These are phyloP conservation scores for Fragum whitleyi DNA, from an alignment of 2,888 invertebrate species.

Conservation along the genomic window DNA sequence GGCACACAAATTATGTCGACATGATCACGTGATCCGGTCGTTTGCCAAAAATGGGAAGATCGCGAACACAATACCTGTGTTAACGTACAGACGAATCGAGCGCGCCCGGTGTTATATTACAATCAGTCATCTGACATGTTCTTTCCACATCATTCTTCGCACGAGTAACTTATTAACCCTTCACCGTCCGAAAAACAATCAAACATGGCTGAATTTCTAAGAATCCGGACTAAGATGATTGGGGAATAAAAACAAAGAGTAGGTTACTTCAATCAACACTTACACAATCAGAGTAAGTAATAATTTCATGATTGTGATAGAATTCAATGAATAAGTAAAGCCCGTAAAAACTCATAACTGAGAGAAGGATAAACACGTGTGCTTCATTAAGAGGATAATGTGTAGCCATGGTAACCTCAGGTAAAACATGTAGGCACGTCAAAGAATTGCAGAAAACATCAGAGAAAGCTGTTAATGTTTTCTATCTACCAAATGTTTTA, in stretches of 20 bases:
- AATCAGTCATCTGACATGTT: conserved; percentile 22
- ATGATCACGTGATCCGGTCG: background rate
- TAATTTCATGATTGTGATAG: too few species aligned
- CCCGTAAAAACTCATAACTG: background rate
- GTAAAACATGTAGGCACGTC: conserved; percentile 37
- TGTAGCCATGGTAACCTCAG: conserved; percentile 58
- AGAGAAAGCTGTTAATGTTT: conserved; percentile 10
- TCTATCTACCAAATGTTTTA: conserved; percentile 3
- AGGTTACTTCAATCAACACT: too few species aligned
- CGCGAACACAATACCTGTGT: conserved; percentile 23
- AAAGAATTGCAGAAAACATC: conserved; percentile 3
- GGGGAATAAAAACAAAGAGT: too few species aligned
- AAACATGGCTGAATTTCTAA: background rate
- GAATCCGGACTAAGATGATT: too few species aligned
- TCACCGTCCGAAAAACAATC: background rate
- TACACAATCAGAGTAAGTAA: too few species aligned
- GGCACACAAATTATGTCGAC: background rate
- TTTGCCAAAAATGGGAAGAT: conserved; percentile 56
- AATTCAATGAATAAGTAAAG: too few species aligned
- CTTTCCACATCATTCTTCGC: conserved; percentile 15
- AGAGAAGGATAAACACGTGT: conserved; percentile 46
- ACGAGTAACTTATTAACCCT: conserved; percentile 10
- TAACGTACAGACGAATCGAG: background rate
- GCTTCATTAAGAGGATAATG: conserved; percentile 47
- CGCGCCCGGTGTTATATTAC: conserved; percentile 31